These are phyloP conservation scores for Cyanistes caeruleus DNA, from an alignment of 2,113 vertebrate genomes.

Conservation along the genomic window DNA sequence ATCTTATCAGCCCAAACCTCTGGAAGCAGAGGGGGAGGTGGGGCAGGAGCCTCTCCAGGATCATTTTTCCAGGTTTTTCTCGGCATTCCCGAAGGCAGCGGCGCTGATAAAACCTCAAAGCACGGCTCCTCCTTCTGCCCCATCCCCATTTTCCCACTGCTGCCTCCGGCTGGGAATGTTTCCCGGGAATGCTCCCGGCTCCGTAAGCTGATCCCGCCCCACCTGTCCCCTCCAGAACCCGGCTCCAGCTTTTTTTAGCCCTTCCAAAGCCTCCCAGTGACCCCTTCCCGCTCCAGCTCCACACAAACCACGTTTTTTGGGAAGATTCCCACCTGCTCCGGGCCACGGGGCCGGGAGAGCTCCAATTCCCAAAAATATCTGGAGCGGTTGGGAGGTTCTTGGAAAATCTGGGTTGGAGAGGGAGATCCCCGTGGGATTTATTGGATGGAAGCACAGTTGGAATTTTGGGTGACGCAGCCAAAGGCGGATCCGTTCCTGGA, in stretches of 20 bases:
- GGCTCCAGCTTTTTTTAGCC: constrained; percentile 68
- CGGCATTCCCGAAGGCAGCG: neutral
- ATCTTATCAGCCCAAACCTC: neutral
- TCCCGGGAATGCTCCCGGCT: neutral
- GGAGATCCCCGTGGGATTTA: fast-evolving
- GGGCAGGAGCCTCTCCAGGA: neutral
- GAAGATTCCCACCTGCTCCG: constrained; percentile 43
- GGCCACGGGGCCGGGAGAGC: neutral
- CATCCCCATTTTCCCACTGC: neutral
- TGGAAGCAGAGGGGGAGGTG: fast-evolving
- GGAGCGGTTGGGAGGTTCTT: fast-evolving
- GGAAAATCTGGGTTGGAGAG: neutral
- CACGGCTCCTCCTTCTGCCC: neutral
- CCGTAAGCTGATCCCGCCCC: constrained; percentile 43
- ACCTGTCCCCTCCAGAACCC: constrained; percentile 56
- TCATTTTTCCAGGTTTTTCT: neutral
- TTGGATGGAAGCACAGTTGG: too few species aligned
- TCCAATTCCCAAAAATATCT: neutral
- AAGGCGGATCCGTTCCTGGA: neutral
- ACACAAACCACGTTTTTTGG: neutral
- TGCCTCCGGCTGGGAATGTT: neutral
- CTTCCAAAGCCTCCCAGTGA: neutral
- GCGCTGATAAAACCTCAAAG: neutral
- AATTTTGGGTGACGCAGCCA: fast-evolving
- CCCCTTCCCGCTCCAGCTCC: neutral